Evolutionary conservation across 2,888 invertebrate genomes (phyloP), one percentile per base, ranked within the genome.

Genomic region (Epinotia brunnichana): DNA sequence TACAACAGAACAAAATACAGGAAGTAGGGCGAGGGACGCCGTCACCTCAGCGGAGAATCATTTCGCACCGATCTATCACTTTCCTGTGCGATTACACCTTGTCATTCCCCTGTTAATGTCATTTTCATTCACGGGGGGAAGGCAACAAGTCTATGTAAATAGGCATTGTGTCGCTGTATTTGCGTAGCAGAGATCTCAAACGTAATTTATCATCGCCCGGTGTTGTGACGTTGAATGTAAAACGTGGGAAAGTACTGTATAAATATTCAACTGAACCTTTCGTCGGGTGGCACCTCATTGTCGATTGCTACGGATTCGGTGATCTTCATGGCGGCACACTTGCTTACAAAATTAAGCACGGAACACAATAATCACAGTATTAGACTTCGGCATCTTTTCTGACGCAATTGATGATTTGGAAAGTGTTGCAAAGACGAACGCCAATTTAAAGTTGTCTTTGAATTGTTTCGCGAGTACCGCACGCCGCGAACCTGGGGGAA

Each of bases 1-100:
- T 88, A 88, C 85, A 87, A 85, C 81, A 81, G 82, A 87, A 85
- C 83, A 84, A 80, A 83, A 82, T 81, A 80, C 84, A 84, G 88
- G 87, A 88, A 87, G 82, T 87, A 84, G 87, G 86, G 85, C 87
- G 86, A 82, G 82, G 80, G 82, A 75, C 71, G 75, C 75, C 72
- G 69, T 72, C 74, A 68, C 57, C 53, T 76, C 80, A 78, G 77
- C 69, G 78, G 76, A 76, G 77, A 78, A 78, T 78, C 70, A 76
- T 78, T 80, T 80, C 76, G 75, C 79, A 76, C 78, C 81, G 77
- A 81, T 82, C 82, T 81, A 79, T 82, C 82, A 83, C 78, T 81
- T 85, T 60, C 53, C 48, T 62, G 62, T 60, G 60, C 74, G 71
- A 76, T 76, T 81, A 84, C 80, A 81, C 76, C 80, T 78, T 79